Evolutionary conservation across 2,797 vertebrate species (phyloP).

Genomic region (Sebastolobus altivelis): DNA sequence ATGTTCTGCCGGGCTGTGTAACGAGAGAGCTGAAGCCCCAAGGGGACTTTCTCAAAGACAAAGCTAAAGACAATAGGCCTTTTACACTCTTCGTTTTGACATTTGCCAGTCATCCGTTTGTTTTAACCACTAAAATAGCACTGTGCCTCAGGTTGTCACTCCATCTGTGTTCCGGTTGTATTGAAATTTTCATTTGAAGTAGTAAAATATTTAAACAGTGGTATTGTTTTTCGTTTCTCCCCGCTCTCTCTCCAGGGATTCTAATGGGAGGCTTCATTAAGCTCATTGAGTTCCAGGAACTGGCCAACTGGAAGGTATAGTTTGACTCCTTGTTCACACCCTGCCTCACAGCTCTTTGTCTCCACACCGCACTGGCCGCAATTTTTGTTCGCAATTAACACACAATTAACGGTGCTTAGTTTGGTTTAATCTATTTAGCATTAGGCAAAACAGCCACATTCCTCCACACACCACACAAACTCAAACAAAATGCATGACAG

Average conservation of each 20-base stretch:
- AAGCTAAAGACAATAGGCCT: constrained; percentile 47
- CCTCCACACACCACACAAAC: background rate
- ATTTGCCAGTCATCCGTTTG: constrained; percentile 25
- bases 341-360: background rate
- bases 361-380: background rate
- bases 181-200: constrained; percentile 23
- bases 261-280: constrained; percentile 99
- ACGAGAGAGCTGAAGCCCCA: constrained; percentile 39
- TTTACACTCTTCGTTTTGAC: constrained; percentile 28
- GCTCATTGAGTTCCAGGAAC: constrained; percentile 96
- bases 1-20: constrained; percentile 36
- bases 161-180: constrained; percentile 6
- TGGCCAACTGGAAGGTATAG: constrained; percentile 98
- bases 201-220: constrained; percentile 40
- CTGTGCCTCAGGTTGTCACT: constrained; percentile 22
- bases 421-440: background rate
- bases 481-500: background rate
- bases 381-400: background rate
- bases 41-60: constrained; percentile 47
- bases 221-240: constrained; percentile 23
- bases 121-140: constrained; percentile 39
- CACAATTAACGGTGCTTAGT: background rate
- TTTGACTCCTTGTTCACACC: constrained; percentile 10
- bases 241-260: constrained; percentile 88
- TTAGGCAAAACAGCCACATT: constrained; percentile 4